Percentiles rank a stretch among this genome's conserved stretches.
phyloP scores from a whole-genome alignment of 2,888 invertebrate species.

The Lamproptera curius region DNA sequence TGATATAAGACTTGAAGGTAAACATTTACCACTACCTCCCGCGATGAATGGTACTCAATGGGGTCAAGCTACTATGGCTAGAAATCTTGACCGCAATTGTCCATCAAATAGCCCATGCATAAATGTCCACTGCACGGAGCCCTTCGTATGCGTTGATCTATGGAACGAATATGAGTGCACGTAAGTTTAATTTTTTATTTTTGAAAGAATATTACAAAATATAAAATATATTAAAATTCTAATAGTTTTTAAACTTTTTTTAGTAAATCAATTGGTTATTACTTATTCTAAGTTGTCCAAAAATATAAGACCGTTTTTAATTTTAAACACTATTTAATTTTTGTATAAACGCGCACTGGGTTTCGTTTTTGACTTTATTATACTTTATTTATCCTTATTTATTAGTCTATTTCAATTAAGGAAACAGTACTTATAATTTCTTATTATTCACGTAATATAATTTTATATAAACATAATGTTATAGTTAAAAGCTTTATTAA shows the following conservation, averaged over 20 bases:
- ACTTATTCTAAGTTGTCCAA: no score
- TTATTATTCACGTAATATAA: background rate
- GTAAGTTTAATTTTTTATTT: slow-evolving; percentile 81
- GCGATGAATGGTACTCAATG: slow-evolving; percentile 97
- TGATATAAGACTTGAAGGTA: slow-evolving; percentile 91
- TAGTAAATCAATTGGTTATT: no score
- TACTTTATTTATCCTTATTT: background rate
- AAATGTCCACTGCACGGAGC: slow-evolving; percentile 95
- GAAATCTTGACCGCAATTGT: slow-evolving; percentile 94
- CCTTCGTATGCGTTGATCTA: slow-evolving; percentile 96
- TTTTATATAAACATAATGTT: slow-evolving; percentile 19
- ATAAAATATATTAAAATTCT: background rate
- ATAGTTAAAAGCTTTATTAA: slow-evolving; percentile 22
- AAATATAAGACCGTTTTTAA: background rate
- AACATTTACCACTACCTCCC: slow-evolving; percentile 95
- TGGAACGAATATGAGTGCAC: slow-evolving; percentile 99
- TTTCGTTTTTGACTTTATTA: slow-evolving; percentile 37
- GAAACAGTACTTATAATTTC: no score
- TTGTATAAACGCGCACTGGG: slow-evolving; percentile 54
- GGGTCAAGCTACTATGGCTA: slow-evolving; percentile 96
- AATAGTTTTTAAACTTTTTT: no score
- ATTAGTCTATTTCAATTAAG: no score
- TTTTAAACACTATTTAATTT: slow-evolving; percentile 20
- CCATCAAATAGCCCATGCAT: slow-evolving; percentile 97
- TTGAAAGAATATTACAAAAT: background rate